Percentiles rank a stretch among this genome's conserved stretches.
phyloP scores from a whole-genome alignment of 2,888 invertebrate species.

The Cremastobaeus sp. region DNA sequence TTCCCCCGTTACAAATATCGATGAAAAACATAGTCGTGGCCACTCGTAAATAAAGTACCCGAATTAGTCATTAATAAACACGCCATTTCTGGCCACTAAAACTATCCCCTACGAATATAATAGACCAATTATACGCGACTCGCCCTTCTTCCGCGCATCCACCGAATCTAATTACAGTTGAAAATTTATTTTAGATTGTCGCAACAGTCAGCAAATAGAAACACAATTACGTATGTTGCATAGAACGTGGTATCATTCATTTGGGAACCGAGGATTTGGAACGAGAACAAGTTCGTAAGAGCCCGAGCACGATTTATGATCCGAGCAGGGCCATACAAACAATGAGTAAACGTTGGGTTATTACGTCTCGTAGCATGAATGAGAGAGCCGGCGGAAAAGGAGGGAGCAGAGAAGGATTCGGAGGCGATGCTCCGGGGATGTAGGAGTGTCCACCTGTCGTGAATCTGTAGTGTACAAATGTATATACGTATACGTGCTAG shows the following conservation, averaged over 20 bases:
- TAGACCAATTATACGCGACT: conserved; percentile 40
- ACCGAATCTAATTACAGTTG: conserved; percentile 40
- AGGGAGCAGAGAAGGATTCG: not conserved
- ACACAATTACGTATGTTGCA: conserved; percentile 35
- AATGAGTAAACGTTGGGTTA: conserved; percentile 69
- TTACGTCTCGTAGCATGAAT: conserved; percentile 62
- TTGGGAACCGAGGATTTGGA: conserved; percentile 26
- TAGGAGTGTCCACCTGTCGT: conserved; percentile 57
- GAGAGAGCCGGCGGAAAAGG: conserved; percentile 10
- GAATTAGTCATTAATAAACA: conserved; percentile 33
- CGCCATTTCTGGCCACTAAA: not conserved
- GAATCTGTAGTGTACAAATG: conserved; percentile 52
- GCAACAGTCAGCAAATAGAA: conserved; percentile 46
- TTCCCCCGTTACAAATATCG: too few relatives aligned
- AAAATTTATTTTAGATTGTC: conserved; percentile 45
- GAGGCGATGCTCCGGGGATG: conserved; percentile 33
- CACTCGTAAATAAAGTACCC: too few relatives aligned
- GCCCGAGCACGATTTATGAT: conserved; percentile 62
- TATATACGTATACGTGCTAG: conserved; percentile 40
- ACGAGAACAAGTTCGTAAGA: conserved; percentile 21
- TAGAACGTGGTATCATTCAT: conserved; percentile 29
- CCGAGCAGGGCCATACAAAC: conserved; percentile 64
- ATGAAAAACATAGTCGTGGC: too few relatives aligned
- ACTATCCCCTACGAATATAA: conserved; percentile 17
- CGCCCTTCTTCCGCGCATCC: not conserved